Conservation (phyloP, 1,140 invertebrate genomes). For the Lepidurus packardi region DNA sequence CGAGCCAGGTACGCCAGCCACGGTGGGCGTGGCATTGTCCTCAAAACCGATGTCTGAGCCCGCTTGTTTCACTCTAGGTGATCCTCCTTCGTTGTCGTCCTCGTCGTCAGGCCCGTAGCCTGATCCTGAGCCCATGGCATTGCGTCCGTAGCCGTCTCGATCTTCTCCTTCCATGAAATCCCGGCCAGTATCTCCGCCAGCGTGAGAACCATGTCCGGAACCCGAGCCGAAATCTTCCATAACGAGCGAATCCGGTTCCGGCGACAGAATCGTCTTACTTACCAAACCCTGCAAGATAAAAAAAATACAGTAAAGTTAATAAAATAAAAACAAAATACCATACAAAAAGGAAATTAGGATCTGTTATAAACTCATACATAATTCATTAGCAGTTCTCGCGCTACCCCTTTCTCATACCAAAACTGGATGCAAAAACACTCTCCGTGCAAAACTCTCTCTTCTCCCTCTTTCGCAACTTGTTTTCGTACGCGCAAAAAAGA, state of each 20-base stretch:
- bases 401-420: no score
- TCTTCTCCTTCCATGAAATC: background rate
- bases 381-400: no score
- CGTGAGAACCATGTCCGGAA: conserved; percentile 19
- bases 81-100: background rate
- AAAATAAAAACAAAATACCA: no score
- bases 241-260: conserved; percentile 31
- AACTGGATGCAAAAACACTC: no score
- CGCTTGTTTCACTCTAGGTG: background rate
- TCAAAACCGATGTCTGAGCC: background rate
- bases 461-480: background rate
- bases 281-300: conserved; percentile 29
- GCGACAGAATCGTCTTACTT: conserved; percentile 30
- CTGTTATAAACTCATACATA: no score
- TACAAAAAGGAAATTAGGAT: no score
- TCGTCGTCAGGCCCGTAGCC: conserved; percentile 24
- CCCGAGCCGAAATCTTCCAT: conserved; percentile 33
- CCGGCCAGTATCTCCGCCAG: background rate
- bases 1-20: background rate
- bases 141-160: background rate
- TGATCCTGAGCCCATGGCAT: conserved; percentile 28
- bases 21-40: background rate
- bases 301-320: background rate
- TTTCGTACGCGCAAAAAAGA: conserved; percentile 25
- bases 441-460: no score